These are phyloP conservation scores for Oncorhynchus keta DNA, from an alignment of 2,113 vertebrate genomes.

Conservation along the genomic window DNA sequence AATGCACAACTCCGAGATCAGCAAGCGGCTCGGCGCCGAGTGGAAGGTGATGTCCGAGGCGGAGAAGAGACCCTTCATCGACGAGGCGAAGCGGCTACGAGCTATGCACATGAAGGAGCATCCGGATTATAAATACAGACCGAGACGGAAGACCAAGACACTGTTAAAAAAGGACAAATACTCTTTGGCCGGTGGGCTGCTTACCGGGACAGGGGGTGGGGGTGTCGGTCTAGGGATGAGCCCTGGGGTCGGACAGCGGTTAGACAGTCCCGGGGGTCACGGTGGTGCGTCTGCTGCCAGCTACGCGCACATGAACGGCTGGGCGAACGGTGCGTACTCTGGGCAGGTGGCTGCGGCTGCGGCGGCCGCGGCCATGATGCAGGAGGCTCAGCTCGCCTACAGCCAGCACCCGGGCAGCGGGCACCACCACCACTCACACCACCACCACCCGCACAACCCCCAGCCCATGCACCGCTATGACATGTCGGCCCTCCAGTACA, in stretches of 20 bases:
- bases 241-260: conserved; percentile 79
- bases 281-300: conserved; percentile 70
- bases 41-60: conserved; percentile 97
- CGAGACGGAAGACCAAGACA: conserved; percentile 95
- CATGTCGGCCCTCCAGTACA: conserved; percentile 91
- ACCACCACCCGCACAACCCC: conserved; percentile 83
- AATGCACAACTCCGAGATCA: conserved; percentile 90
- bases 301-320: conserved; percentile 95
- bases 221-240: conserved; percentile 78
- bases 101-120: conserved; percentile 99
- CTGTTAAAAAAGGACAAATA: conserved; percentile 98
- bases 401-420: conserved; percentile 87
- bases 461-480: conserved; percentile 92
- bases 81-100: conserved; percentile 94
- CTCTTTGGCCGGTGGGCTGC: conserved; percentile 85
- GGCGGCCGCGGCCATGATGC: conserved; percentile 94
- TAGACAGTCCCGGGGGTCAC: conserved; percentile 87
- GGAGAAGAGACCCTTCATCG: conserved; percentile 96
- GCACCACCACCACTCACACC: conserved; percentile 67
- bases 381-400: conserved; percentile 95
- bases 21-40: conserved; percentile 83
- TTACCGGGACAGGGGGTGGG: conserved; percentile 71
- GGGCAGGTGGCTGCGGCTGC: conserved; percentile 90
- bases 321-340: conserved; percentile 91
- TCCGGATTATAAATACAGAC: conserved; percentile 99